A percentile compares a stretch with the other conserved stretches of the same genome.
Conservation (phyloP, 1,140 invertebrate species). For the Drosophila melanogaster region Release_6_plus_ISO1_MT NC_004354.4:9171501-9172000, state of each 20-base stretch:
- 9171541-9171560: slow-evolving; percentile 49
- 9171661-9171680: slow-evolving; percentile 19
- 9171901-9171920: slow-evolving; percentile 43
- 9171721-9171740: slow-evolving; percentile 10
- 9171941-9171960: slow-evolving; percentile 77
- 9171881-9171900: slow-evolving; percentile 17
- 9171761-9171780: slow-evolving; percentile 43
- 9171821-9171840: slow-evolving; percentile 25
- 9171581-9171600: slow-evolving; percentile 39
- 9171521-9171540: not conserved
- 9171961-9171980: slow-evolving; percentile 77
- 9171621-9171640: slow-evolving; percentile 80
- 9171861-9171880: slow-evolving; percentile 41
- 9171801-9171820: slow-evolving; percentile 56
- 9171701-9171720: slow-evolving; percentile 62
- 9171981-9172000: slow-evolving; percentile 75
- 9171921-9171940: slow-evolving; percentile 80
- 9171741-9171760: slow-evolving; percentile 5
- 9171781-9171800: slow-evolving; percentile 36
- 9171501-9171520: slow-evolving; percentile 34
- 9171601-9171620: slow-evolving; percentile 77
- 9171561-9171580: slow-evolving; percentile 6
- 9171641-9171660: slow-evolving; percentile 71
- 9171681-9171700: slow-evolving; percentile 43
- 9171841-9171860: slow-evolving; percentile 67